phyloP scores from a whole-genome alignment of 2,113 vertebrate species.

The Pithys albifrons region DNA sequence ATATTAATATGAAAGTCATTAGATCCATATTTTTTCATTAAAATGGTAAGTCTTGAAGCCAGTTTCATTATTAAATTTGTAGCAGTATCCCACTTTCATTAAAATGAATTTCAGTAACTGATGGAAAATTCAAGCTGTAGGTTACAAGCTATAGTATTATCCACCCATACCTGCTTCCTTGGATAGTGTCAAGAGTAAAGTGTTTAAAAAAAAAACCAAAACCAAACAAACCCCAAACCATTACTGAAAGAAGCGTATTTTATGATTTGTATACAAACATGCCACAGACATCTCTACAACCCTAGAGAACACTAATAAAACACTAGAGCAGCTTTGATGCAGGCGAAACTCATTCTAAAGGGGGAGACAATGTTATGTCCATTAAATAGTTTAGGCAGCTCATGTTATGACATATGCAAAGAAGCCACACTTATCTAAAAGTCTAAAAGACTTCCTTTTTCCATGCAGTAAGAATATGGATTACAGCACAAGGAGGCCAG shows the following conservation, averaged over 20 bases:
- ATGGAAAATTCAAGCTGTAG: conserved; percentile 39
- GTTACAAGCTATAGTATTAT: background rate
- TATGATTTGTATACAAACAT: conserved; percentile 58
- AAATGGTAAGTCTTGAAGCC: conserved; percentile 43
- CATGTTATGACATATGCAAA: conserved; percentile 29
- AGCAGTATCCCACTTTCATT: conserved; percentile 42
- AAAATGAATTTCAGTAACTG: conserved; percentile 60
- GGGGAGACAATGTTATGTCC: background rate
- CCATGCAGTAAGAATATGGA: conserved; percentile 18
- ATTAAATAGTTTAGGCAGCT: conserved; percentile 42
- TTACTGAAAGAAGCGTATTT: conserved; percentile 37
- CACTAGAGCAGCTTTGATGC: conserved; percentile 45
- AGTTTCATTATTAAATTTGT: conserved; percentile 12
- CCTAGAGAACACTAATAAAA: conserved; percentile 53
- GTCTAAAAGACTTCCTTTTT: background rate
- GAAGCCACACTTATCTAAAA: background rate
- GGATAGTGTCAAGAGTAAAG: conserved; percentile 32
- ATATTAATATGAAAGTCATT: conserved; percentile 50
- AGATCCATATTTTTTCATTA: background rate
- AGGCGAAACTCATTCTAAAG: conserved; percentile 32
- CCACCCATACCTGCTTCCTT: conserved; percentile 32
- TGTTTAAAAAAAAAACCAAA: background rate
- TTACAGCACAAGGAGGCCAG: conserved; percentile 6
- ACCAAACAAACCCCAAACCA: background rate
- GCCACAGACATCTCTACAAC: conserved; percentile 53